These are phyloP conservation scores for Pelagia noctiluca DNA, from an alignment of 30 jellyfish, hydroid and myxozoan genomes.

Conservation along the genomic window DNA sequence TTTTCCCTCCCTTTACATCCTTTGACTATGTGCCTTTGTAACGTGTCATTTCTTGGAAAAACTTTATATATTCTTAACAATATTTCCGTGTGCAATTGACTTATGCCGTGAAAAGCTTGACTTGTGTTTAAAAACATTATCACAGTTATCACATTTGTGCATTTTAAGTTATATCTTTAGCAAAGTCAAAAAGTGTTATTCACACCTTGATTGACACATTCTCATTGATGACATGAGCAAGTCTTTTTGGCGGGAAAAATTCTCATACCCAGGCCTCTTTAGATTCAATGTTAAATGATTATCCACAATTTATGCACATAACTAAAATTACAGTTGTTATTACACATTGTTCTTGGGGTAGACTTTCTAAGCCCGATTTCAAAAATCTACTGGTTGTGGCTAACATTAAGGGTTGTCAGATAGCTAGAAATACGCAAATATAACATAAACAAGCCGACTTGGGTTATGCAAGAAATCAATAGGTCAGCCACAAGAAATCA, in stretches of 20 bases:
- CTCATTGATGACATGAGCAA: constrained; percentile 2
- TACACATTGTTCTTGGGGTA: constrained; percentile 5
- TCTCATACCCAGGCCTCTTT: constrained; percentile 8
- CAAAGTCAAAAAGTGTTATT: constrained; percentile 1
- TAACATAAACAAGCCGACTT: constrained; percentile 1
- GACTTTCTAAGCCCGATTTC: constrained; percentile 6
- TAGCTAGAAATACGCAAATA: neutral
- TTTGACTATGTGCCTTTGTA: neutral
- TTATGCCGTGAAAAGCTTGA: constrained; percentile 15
- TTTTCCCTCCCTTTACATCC: constrained; percentile 11
- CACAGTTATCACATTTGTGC: constrained; percentile 7
- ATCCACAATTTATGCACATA: neutral
- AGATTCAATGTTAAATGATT: neutral
- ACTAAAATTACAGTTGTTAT: neutral
- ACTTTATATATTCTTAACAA: neutral
- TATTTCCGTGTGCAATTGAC: neutral
- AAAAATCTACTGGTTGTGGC: constrained; percentile 5
- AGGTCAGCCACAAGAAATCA: neutral
- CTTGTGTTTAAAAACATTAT: constrained; percentile 17
- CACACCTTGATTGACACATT: neutral
- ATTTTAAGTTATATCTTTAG: neutral
- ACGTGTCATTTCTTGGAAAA: constrained; percentile 16
- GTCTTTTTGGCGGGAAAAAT: constrained; percentile 5
- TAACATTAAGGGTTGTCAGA: constrained; percentile 1
- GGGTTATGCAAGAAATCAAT: constrained; percentile 1